Evolutionary conservation across 2,113 vertebrate species (phyloP).

Genomic region (Dicentrarchus labrax): DNA sequence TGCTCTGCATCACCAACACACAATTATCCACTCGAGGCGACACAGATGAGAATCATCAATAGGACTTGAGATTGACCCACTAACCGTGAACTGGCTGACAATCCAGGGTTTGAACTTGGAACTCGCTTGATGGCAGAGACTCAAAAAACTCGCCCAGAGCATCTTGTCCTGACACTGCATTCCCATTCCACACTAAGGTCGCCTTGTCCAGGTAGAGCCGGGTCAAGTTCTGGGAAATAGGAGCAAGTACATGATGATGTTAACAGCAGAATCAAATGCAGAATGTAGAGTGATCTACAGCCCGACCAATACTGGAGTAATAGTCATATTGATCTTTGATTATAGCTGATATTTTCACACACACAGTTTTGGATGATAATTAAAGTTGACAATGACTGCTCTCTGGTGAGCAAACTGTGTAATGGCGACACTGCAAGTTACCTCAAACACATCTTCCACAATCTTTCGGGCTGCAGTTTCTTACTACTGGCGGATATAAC

Average conservation of each 20-base stretch:
- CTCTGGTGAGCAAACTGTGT: slow-evolving; percentile 20
- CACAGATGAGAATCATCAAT: not conserved
- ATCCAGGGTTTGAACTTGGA: slow-evolving; percentile 92
- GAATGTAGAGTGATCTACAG: not conserved
- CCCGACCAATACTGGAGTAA: too few species aligned
- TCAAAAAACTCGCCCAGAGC: slow-evolving; percentile 95
- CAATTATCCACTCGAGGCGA: not conserved
- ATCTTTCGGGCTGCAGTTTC: not conserved
- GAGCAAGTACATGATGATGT: not conserved
- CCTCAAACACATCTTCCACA: not conserved
- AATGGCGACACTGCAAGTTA: not conserved
- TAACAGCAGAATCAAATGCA: not conserved
- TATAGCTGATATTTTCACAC: too few species aligned
- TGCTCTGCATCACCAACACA: not conserved
- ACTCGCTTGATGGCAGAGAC: slow-evolving; percentile 96
- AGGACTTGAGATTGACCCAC: slow-evolving; percentile 1
- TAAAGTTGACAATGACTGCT: not conserved
- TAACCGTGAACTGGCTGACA: slow-evolving; percentile 97
- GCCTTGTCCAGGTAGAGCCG: slow-evolving; percentile 95
- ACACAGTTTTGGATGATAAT: not conserved
- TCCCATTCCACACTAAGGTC: slow-evolving; percentile 98
- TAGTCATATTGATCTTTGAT: not conserved
- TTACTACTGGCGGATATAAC: slow-evolving; percentile 37
- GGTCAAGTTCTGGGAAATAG: slow-evolving; percentile 86
- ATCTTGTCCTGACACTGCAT: slow-evolving; percentile 92